These are phyloP conservation scores for Diarsia rubi DNA, from an alignment of 2,888 invertebrate species.

Conservation along the genomic window DNA sequence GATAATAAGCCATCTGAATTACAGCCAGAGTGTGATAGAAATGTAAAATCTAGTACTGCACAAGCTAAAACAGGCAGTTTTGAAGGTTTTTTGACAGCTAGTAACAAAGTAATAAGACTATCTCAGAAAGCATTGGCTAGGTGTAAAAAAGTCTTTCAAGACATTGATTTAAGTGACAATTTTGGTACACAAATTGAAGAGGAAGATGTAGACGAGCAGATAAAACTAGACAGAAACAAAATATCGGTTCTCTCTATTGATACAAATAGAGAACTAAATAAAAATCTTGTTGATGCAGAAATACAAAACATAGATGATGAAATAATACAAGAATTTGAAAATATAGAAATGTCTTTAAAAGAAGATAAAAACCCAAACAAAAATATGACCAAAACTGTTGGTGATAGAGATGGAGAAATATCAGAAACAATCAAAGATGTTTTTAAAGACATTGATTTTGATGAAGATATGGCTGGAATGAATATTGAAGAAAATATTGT, in stretches of 20 bases:
- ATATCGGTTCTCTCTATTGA: not conserved
- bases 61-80: slow-evolving; percentile 19
- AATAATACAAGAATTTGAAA: slow-evolving; percentile 74
- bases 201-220: not conserved
- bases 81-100: slow-evolving; percentile 76
- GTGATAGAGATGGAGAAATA: slow-evolving; percentile 69
- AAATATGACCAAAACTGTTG: slow-evolving; percentile 72
- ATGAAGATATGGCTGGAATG: slow-evolving; percentile 28
- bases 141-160: slow-evolving; percentile 72
- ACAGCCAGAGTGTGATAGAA: not conserved
- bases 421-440: slow-evolving; percentile 73
- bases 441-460: slow-evolving; percentile 65
- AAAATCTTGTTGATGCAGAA: slow-evolving; percentile 43
- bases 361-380: slow-evolving; percentile 46
- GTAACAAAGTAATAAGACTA: slow-evolving; percentile 71
- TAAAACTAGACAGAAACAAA: not conserved
- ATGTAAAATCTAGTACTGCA: not conserved
- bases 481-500: not conserved
- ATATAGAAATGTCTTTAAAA: slow-evolving; percentile 72
- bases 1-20: not conserved
- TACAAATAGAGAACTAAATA: slow-evolving; percentile 27
- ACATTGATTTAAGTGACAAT: slow-evolving; percentile 49
- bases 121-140: slow-evolving; percentile 71
- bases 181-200: slow-evolving; percentile 42
- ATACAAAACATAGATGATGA: slow-evolving; percentile 68